Evolutionary conservation across 2,113 vertebrate species (phyloP).

Genomic region (Trochalopteron elliotii): DNA sequence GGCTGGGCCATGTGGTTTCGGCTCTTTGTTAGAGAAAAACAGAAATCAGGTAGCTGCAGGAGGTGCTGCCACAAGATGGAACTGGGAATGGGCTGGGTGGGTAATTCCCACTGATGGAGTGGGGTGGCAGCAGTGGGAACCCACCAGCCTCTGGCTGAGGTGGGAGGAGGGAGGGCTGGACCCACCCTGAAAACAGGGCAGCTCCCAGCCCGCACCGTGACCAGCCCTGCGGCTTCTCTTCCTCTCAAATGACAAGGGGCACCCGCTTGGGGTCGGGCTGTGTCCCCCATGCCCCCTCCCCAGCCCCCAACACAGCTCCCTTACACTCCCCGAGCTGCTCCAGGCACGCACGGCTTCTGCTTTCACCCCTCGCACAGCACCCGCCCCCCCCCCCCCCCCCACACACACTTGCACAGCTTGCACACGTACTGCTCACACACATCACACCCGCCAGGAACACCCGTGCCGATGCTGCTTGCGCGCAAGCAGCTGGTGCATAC

Average conservation of each 20-base stretch:
- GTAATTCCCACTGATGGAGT: not conserved
- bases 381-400: not conserved
- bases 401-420: not conserved
- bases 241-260: not conserved
- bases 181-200: not conserved
- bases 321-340: not conserved
- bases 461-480: accelerated
- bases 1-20: not conserved
- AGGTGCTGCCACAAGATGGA: not conserved
- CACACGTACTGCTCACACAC: accelerated
- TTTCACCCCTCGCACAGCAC: not conserved
- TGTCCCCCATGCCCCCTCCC: not conserved
- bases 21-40: not conserved
- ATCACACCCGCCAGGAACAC: not conserved
- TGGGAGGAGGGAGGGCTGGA: not conserved
- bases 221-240: not conserved
- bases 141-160: not conserved
- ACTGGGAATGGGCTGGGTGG: not conserved
- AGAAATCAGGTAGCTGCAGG: not conserved
- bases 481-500: accelerated
- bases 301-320: accelerated
- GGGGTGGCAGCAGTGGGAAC: not conserved
- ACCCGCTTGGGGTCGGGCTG: accelerated
- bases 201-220: not conserved
- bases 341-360: accelerated